Percentiles rank a stretch among this genome's conserved stretches.
Conservation (phyloP, 2,797 vertebrate genomes). For the Urocyon cinereoargenteus region DNA sequence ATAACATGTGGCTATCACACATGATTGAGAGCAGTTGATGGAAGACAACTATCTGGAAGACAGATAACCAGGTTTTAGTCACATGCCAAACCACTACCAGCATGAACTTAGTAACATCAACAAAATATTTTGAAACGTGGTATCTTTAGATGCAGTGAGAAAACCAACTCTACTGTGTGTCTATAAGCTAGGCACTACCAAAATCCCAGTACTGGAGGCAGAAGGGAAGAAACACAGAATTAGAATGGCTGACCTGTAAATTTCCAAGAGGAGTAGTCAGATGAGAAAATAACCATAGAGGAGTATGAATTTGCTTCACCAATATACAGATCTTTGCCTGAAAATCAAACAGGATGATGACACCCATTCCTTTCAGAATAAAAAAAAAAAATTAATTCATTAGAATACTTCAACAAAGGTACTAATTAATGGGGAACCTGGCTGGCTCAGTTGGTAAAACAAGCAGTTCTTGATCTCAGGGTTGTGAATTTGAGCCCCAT, state of each 20-base stretch:
- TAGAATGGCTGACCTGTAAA: background rate
- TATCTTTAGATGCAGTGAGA: slow-evolving; percentile 12
- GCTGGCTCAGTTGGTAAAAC: background rate
- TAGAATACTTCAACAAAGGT: background rate
- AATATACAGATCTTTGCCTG: background rate
- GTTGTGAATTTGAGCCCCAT: background rate
- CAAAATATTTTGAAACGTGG: background rate
- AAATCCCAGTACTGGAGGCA: background rate
- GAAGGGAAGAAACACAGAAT: background rate
- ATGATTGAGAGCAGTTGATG: background rate
- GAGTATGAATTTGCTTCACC: background rate
- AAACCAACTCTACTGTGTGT: background rate
- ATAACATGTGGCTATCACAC: background rate
- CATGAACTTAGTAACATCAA: background rate
- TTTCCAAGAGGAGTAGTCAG: background rate
- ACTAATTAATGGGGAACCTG: background rate
- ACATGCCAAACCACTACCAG: background rate
- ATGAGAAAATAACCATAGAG: background rate
- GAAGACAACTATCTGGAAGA: background rate
- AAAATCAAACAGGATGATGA: background rate
- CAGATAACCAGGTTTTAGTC: background rate
- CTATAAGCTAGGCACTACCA: background rate
- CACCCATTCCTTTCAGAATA: background rate
- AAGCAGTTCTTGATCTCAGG: background rate
- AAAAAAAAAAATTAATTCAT: no score